Percentiles rank a stretch among this genome's conserved stretches.
Conservation (phyloP, 1,140 invertebrate genomes). For the Nasonia giraulti region DNA sequence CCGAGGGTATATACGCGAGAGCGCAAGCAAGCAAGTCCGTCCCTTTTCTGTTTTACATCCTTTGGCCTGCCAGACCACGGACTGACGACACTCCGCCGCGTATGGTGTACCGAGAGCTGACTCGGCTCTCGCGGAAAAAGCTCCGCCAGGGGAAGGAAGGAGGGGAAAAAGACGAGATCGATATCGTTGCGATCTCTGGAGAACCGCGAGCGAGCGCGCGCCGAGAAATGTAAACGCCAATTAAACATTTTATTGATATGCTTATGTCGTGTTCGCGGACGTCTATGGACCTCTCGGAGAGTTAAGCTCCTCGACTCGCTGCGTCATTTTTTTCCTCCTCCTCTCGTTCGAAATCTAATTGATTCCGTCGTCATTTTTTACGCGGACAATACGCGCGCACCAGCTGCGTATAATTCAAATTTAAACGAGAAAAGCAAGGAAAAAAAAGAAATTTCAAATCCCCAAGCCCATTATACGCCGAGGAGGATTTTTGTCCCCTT, state of each 20-base stretch:
- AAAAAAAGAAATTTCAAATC: not conserved
- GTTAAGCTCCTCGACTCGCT: not conserved
- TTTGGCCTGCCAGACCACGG: conserved; percentile 13
- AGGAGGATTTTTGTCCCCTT: not conserved
- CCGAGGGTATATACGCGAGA: conserved; percentile 14
- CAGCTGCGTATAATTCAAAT: not conserved
- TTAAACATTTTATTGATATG: conserved; percentile 73
- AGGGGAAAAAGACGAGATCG: conserved; percentile 53
- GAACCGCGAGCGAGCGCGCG: conserved; percentile 49
- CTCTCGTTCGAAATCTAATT: not conserved
- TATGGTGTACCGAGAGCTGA: not conserved
- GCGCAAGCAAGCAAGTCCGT: not conserved
- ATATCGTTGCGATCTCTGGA: conserved; percentile 65
- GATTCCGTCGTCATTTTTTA: not conserved
- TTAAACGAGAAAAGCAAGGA: no score
- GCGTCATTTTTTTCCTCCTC: not conserved
- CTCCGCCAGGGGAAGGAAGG: conserved; percentile 14
- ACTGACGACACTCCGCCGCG: conserved; percentile 44
- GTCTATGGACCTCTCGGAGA: conserved; percentile 44
- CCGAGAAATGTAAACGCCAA: conserved; percentile 71
- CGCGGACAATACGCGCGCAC: not conserved
- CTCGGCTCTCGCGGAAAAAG: not conserved
- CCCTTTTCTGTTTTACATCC: conserved; percentile 50
- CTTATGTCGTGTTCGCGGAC: conserved; percentile 65
- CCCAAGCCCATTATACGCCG: not conserved